Evolutionary conservation across 1,140 invertebrate species (phyloP).

Genomic region (Wasmannia auropunctata): DNA sequence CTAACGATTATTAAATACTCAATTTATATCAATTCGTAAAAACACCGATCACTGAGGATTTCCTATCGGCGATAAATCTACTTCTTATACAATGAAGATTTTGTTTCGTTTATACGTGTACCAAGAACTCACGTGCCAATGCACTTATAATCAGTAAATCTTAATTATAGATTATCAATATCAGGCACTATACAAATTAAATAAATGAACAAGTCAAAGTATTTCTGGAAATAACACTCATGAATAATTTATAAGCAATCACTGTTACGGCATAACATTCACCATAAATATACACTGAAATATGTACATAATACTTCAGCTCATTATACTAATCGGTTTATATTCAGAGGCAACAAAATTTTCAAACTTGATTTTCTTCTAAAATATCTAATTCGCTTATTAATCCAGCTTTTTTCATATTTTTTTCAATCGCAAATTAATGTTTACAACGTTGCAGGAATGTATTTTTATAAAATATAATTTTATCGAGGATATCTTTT

Average conservation of each 20-base stretch:
- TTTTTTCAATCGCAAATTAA: not conserved
- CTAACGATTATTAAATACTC: constrained; percentile 7
- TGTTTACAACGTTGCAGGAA: not conserved
- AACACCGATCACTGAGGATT: constrained; percentile 21
- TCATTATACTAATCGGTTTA: not conserved
- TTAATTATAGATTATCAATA: constrained; percentile 7
- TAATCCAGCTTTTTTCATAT: not conserved
- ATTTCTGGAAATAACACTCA: constrained; percentile 36
- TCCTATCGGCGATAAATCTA: not conserved
- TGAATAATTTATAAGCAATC: constrained; percentile 60
- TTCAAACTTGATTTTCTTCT: not conserved
- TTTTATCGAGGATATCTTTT: not conserved
- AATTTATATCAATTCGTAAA: constrained; percentile 7
- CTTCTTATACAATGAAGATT: not conserved
- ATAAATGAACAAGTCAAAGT: constrained; percentile 47
- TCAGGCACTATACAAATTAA: not conserved
- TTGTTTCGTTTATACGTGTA: not conserved
- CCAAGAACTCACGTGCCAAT: not conserved
- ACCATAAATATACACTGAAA: constrained; percentile 9
- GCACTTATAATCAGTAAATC: not conserved
- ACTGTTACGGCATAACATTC: not conserved
- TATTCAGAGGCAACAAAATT: not conserved
- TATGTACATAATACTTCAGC: not conserved
- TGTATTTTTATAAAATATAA: not conserved
- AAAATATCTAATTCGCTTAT: not conserved